Evolutionary conservation across 2,113 vertebrate genomes (phyloP).

Genomic region (Lophura nycthemera): DNA sequence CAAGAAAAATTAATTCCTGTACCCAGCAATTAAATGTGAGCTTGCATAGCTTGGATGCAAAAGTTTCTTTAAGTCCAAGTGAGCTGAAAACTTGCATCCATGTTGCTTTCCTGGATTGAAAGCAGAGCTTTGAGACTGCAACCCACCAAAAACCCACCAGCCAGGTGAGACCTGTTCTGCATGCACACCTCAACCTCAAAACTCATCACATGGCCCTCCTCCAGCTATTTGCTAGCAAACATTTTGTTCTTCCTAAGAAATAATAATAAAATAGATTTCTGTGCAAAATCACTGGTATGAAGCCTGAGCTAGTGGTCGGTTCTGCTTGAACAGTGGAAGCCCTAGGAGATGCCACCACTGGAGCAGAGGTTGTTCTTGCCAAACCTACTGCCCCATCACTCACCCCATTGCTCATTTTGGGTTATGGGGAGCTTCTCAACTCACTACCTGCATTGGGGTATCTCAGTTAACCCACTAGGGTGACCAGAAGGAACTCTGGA

Average conservation of each 20-base stretch:
- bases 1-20: not conserved
- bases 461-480: accelerated
- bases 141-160: not conserved
- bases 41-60: not conserved
- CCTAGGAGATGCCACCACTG: not conserved
- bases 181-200: not conserved
- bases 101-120: not conserved
- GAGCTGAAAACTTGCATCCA: not conserved
- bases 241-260: not conserved
- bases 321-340: not conserved
- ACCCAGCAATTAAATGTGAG: not conserved
- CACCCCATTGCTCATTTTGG: not conserved
- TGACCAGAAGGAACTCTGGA: not conserved
- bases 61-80: not conserved
- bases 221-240: not conserved
- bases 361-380: not conserved
- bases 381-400: not conserved
- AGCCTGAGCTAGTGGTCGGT: accelerated
- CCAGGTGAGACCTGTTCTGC: not conserved
- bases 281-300: not conserved
- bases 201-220: not conserved
- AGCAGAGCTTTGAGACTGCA: not conserved
- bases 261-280: not conserved
- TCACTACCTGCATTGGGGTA: not conserved
- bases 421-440: accelerated